Base-by-base conservation (phyloP, 1,140 invertebrate genomes). In the Temnothorax curvispinosus region DNA sequence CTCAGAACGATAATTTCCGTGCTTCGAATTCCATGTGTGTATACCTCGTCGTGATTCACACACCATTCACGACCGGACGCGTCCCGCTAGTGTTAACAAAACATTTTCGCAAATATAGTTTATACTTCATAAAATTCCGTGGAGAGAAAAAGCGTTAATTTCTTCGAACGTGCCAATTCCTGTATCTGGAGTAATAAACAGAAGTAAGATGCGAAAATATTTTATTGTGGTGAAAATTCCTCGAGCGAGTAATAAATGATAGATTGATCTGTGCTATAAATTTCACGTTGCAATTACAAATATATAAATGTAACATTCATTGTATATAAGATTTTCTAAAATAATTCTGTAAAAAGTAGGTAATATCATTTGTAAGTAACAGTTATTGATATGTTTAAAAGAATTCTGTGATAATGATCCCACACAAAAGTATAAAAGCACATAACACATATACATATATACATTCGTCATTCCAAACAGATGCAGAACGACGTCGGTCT, bases 71-170 rank as follows among this genome's bases (percentile, higher is more conserved):
- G 60, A 80, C 87, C 69, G 82, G 71, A 86, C 88, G 77, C 54
- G 75, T 71, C 87, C 44, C 75, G 72, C 41, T 88, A 85, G 72
- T 85, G 71, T 88, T 77, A 87, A 85, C 62, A 88, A 88, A 89
- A 85, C 88, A 89, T 85, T 50, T 64, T 87, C 32, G 41, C 54
- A 21, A 47, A 62, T 60, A 67, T 58, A 60, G 69, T 84, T 74
- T 71, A 38, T 60, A 64, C 54, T 84, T 84, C 41, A 47, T 82
- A 75, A 44, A 72, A 84, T 62, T 47, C 13, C 54, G 54, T 27
- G 8, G 7, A 27, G 27, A 62, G 27, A 62, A 72, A 82, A 38
- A n/a, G 64, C 18, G 35, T 56, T 84, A 60, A 84, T 84, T 65
- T 85, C 35, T 11, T 15, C 58, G 62, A 85, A 65, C 11, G 13